Evolutionary conservation across 2,797 vertebrate genomes (phyloP).

Genomic region (Hippopotamyrus pictus): DNA sequence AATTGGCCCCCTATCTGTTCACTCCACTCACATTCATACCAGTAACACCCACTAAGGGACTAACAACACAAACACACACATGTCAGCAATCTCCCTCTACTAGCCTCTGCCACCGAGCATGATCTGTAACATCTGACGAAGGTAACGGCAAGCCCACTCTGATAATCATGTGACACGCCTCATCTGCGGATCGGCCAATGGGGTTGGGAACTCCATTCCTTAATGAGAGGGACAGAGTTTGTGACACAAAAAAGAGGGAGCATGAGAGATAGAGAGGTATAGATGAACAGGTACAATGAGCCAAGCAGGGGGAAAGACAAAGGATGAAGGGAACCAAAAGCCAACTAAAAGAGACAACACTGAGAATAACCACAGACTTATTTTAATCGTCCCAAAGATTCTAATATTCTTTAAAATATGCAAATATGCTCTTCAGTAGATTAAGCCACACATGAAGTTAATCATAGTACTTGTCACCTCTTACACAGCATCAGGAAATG

Average conservation of each 20-base stretch:
- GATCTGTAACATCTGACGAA: conserved; percentile 81
- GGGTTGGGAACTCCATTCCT: conserved; percentile 51
- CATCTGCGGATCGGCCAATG: conserved; percentile 79
- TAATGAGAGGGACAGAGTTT: conserved; percentile 64
- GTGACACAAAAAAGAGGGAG: conserved; percentile 36
- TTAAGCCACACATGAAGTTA: conserved; percentile 15
- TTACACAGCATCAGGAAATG: neutral
- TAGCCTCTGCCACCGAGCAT: conserved; percentile 29
- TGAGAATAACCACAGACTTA: neutral
- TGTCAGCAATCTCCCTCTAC: conserved; percentile 25
- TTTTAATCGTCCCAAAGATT: neutral
- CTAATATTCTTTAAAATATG: conserved; percentile 2
- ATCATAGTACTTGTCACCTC: conserved; percentile 3
- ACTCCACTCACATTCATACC: neutral
- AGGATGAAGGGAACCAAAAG: neutral
- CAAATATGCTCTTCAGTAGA: conserved; percentile 4
- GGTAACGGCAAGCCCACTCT: conserved; percentile 80
- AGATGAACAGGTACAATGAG: conserved; percentile 30
- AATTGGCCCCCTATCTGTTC: neutral
- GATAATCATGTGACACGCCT: conserved; percentile 89
- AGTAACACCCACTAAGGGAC: neutral
- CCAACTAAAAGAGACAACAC: neutral
- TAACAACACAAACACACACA: conserved; percentile 22
- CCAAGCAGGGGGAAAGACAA: neutral
- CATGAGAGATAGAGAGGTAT: conserved; percentile 40